A percentile compares a stretch with the other conserved stretches of the same genome.
Evolutionary conservation across 2,888 invertebrate genomes (phyloP).

Genomic region (Plusia festucae): DNA sequence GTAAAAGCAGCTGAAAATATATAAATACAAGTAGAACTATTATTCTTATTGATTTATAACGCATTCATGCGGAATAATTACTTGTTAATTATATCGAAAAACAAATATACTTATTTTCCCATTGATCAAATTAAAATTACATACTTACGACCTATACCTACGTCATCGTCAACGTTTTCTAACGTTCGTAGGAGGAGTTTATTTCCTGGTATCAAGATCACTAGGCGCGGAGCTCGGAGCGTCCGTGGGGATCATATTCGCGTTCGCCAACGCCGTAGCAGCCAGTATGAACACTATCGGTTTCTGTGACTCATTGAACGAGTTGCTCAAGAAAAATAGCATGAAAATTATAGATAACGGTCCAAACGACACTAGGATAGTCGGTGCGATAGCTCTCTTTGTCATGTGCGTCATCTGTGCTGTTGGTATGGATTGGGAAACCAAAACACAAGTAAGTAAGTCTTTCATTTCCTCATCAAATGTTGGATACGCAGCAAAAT

Average conservation of each 20-base stretch:
- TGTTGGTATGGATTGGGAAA: slow-evolving; percentile 98
- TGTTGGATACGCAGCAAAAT: no score
- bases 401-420: slow-evolving; percentile 96
- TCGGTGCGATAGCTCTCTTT: slow-evolving; percentile 93
- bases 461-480: no score
- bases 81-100: no score
- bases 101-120: no score
- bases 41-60: no score
- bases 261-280: slow-evolving; percentile 98
- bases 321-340: slow-evolving; percentile 90
- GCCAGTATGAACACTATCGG: slow-evolving; percentile 99
- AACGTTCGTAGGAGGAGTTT: slow-evolving; percentile 93
- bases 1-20: no score
- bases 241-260: slow-evolving; percentile 98
- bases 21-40: no score
- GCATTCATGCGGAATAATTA: no score
- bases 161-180: no score
- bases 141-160: no score
- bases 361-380: slow-evolving; percentile 94
- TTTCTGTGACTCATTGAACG: slow-evolving; percentile 97
- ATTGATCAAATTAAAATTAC: no score
- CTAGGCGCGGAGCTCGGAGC: slow-evolving; percentile 99
- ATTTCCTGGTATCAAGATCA: slow-evolving; percentile 98
- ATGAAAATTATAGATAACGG: slow-evolving; percentile 92
- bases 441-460: slow-evolving; percentile 92